Percentiles rank a stretch among this genome's conserved stretches.
Evolutionary conservation across 2,797 vertebrate species (phyloP).

Genomic region (Notoglanidium macrostoma): DNA sequence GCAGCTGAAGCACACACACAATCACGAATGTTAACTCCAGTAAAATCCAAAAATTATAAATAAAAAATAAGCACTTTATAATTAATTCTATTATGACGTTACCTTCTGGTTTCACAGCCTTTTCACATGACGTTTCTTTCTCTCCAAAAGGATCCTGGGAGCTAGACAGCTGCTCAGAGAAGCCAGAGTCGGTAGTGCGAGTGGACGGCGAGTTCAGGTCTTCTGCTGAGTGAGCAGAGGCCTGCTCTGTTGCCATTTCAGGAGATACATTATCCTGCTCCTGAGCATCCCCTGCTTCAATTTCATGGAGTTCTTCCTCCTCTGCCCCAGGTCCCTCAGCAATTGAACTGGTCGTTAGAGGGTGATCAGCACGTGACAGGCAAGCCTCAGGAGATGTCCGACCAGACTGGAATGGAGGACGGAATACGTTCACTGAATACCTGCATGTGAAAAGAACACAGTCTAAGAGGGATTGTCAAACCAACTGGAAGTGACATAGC

Average conservation of each 20-base stretch:
- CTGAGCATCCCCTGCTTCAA: slow-evolving; percentile 62
- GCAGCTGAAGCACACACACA: slow-evolving; percentile 74
- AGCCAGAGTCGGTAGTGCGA: slow-evolving; percentile 82
- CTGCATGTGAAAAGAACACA: slow-evolving; percentile 63
- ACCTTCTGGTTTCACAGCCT: slow-evolving; percentile 92
- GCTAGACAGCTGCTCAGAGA: slow-evolving; percentile 77
- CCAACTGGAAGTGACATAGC: neutral
- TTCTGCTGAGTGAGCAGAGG: slow-evolving; percentile 59
- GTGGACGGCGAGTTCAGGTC: slow-evolving; percentile 69
- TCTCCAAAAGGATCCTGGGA: slow-evolving; percentile 77
- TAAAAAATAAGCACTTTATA: neutral
- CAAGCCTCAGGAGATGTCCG: slow-evolving; percentile 85
- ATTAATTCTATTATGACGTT: slow-evolving; percentile 21
- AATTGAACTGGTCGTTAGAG: slow-evolving; percentile 64
- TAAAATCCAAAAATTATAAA: neutral
- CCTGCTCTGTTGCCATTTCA: slow-evolving; percentile 65
- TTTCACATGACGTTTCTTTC: slow-evolving; percentile 88
- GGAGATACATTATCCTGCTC: slow-evolving; percentile 61
- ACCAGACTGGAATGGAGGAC: slow-evolving; percentile 92
- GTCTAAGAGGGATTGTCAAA: neutral
- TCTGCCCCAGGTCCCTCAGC: slow-evolving; percentile 64
- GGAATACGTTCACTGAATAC: slow-evolving; percentile 97
- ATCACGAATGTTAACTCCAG: neutral
- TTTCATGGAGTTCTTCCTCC: slow-evolving; percentile 64
- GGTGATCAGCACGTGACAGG: slow-evolving; percentile 67